Evolutionary conservation across 2,113 vertebrate genomes (phyloP).

Genomic region (Charina bottae): DNA sequence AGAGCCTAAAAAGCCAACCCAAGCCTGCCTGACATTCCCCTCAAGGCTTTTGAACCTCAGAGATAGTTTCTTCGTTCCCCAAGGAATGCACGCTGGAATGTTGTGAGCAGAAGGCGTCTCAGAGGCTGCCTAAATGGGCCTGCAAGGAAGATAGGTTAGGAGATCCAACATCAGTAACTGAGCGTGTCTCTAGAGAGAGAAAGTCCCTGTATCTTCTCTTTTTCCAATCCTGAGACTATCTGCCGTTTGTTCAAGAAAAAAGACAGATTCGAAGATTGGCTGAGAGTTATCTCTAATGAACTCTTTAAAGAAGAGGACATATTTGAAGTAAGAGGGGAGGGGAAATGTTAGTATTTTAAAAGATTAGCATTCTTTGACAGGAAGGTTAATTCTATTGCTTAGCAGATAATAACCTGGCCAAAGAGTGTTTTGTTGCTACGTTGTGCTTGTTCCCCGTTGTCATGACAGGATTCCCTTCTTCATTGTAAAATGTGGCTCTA

Average conservation of each 20-base stretch:
- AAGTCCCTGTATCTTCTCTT: neutral
- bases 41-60: conserved; percentile 24
- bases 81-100: conserved; percentile 30
- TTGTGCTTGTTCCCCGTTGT: neutral
- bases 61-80: neutral
- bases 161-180: conserved; percentile 20
- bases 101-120: conserved; percentile 25
- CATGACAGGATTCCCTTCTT: neutral
- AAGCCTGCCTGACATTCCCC: conserved; percentile 6
- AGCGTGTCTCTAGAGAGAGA: neutral
- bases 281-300: conserved; percentile 6
- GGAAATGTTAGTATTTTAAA: conserved; percentile 7
- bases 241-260: conserved; percentile 10
- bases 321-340: neutral
- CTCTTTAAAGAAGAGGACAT: neutral
- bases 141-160: conserved; percentile 3
- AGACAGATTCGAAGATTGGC: conserved; percentile 1
- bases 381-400: conserved; percentile 7
- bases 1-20: conserved; percentile 9
- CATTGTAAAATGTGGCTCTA: neutral
- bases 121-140: conserved; percentile 9
- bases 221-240: neutral
- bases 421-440: neutral
- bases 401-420: conserved; percentile 4
- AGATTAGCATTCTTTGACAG: conserved; percentile 18